Base-by-base conservation (phyloP, 1,140 invertebrate species). In the Drosophila bifasciata region DNA sequence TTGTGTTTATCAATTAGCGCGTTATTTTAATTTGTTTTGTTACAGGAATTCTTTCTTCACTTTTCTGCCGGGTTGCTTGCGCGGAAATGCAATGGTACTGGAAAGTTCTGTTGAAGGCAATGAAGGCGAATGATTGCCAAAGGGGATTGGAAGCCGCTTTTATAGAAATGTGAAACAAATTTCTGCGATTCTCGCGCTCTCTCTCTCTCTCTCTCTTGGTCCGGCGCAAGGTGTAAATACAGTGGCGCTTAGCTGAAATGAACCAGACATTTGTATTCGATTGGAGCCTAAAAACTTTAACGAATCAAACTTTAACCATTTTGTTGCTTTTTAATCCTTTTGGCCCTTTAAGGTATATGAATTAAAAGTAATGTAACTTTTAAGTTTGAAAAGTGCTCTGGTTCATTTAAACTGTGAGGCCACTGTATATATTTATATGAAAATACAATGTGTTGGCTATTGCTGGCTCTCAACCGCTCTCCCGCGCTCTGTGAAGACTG, bases 51-150 rank as follows among this genome's bases (percentile, higher is more conserved):
- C 36, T 48, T 61, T 44, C 25, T 32, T 17, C 41, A 40, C 43
- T 55, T 55, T 45, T 7, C 41, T 43, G 16, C 15, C n/a, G 7
- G 52, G 25, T 56, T 61, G 32, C 32, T 13, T 36, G 32, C 32
- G 32, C 32, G 32, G 32, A 3, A 36, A 5, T 36, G 8, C 32
- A 36, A 36, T 36, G 32, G 32, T 11, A 13, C 50, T 53, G 25
- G 21, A 56, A 25, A 19, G 49, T 17, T 68, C 28, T 52, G 67
- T 28, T 66, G 68, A 53, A 59, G 51, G 57, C 80, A 61, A 81
- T 70, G 49, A 53, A 73, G 64, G 44, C 73, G 75, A 81, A 77
- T 85, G 83, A 50, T 73, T 39, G 43, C 23, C 41, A 25, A 62
- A 69, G 74, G 49, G 50, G 25, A 49, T 0, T 40, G 15, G 8